These are phyloP conservation scores for Samia ricini DNA, from an alignment of 1,140 invertebrate genomes.

Conservation along the genomic window DNA sequence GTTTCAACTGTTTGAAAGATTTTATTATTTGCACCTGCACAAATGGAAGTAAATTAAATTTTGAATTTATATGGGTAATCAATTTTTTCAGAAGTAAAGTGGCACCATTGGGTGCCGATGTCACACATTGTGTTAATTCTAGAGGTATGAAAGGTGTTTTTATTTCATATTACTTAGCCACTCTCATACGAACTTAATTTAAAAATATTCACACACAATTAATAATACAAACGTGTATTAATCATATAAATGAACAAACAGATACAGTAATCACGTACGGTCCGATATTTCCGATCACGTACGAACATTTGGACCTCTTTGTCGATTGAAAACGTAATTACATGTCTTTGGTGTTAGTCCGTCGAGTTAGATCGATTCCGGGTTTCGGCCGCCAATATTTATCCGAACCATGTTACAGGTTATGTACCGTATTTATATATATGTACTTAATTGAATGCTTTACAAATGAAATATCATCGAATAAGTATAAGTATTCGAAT, in stretches of 20 bases:
- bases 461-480: too few relatives aligned
- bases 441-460: too few relatives aligned
- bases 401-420: neutral
- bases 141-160: too few relatives aligned
- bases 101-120: too few relatives aligned
- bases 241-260: neutral
- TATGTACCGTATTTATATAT: neutral
- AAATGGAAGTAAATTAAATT: too few relatives aligned
- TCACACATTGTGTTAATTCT: too few relatives aligned
- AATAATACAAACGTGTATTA: neutral
- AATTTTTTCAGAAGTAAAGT: too few relatives aligned
- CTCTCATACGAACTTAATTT: neutral
- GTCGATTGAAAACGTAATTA: slow-evolving; percentile 15
- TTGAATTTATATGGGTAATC: too few relatives aligned
- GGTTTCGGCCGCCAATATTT: too few relatives aligned
- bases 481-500: too few relatives aligned
- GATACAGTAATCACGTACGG: neutral
- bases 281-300: neutral
- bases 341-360: slow-evolving; percentile 4
- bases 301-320: slow-evolving; percentile 3
- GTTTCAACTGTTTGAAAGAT: too few relatives aligned
- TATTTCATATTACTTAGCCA: neutral
- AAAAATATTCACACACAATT: neutral
- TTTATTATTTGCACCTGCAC: too few relatives aligned
- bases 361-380: slow-evolving; percentile 9